phyloP scores from a whole-genome alignment of 2,797 vertebrate genomes.

The Pristis pectinata region DNA sequence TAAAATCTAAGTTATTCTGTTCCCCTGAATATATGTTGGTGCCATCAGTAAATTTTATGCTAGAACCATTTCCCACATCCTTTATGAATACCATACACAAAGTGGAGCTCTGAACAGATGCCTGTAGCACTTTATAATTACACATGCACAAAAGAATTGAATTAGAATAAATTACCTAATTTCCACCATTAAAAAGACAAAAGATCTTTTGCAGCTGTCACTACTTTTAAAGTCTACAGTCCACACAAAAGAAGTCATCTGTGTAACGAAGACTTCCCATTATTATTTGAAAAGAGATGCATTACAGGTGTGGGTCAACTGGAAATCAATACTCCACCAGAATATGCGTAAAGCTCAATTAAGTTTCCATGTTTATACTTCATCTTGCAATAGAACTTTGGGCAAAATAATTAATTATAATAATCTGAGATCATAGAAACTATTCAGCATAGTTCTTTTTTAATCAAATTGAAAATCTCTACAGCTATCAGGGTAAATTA shows the following conservation, averaged over 20 bases:
- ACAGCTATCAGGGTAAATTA: background rate
- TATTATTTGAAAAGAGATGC: background rate
- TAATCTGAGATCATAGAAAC: background rate
- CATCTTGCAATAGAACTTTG: conserved; percentile 4
- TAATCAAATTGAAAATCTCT: conserved; percentile 1
- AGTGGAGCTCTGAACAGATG: background rate
- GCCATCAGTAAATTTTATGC: background rate
- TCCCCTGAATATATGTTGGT: background rate
- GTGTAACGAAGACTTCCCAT: background rate
- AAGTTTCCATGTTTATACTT: background rate
- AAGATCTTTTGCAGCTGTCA: background rate
- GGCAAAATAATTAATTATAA: conserved; percentile 6
- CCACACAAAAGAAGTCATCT: background rate
- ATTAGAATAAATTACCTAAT: conserved; percentile 5
- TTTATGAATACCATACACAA: background rate
- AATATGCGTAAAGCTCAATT: background rate
- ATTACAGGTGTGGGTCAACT: background rate
- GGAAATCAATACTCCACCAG: background rate
- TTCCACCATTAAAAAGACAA: background rate
- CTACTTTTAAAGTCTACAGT: background rate
- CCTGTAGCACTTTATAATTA: background rate
- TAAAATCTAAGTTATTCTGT: background rate
- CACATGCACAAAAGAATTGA: background rate
- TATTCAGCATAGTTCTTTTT: background rate
- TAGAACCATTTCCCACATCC: no score